Conservation (phyloP, 2,113 vertebrate species). For the Tinamus guttatus region DNA sequence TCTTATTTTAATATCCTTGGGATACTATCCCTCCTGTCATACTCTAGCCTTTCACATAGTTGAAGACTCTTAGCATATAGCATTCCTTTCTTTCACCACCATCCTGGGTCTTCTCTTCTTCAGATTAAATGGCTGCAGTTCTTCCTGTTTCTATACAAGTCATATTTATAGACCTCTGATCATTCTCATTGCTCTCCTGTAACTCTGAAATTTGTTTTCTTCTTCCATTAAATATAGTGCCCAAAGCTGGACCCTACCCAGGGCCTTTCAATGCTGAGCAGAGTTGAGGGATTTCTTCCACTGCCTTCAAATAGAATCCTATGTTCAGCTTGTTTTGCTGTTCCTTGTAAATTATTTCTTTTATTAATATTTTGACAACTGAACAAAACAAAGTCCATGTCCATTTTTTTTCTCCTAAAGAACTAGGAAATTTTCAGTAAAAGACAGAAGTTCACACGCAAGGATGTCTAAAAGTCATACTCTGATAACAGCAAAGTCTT, state of each 20-base stretch:
- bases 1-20: neutral
- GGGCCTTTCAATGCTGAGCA: neutral
- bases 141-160: neutral
- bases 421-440: neutral
- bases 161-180: neutral
- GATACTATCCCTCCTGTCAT: neutral
- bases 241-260: neutral
- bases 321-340: neutral
- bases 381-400: neutral
- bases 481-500: neutral
- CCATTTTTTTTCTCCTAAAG: neutral
- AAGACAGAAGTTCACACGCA: neutral
- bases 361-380: slow-evolving; percentile 7
- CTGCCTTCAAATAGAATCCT: neutral
- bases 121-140: neutral
- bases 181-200: neutral
- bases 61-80: neutral
- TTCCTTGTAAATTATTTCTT: neutral
- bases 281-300: neutral
- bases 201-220: neutral
- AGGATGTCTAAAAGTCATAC: neutral
- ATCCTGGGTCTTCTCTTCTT: neutral
- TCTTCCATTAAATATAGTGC: neutral
- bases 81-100: neutral
- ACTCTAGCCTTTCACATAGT: neutral